A percentile compares a stretch with the other conserved stretches of the same genome.
These are phyloP conservation scores for Leptinotarsa defecta DNA, from an alignment of 1,140 invertebrate genomes.

Conservation along the genomic window DNA sequence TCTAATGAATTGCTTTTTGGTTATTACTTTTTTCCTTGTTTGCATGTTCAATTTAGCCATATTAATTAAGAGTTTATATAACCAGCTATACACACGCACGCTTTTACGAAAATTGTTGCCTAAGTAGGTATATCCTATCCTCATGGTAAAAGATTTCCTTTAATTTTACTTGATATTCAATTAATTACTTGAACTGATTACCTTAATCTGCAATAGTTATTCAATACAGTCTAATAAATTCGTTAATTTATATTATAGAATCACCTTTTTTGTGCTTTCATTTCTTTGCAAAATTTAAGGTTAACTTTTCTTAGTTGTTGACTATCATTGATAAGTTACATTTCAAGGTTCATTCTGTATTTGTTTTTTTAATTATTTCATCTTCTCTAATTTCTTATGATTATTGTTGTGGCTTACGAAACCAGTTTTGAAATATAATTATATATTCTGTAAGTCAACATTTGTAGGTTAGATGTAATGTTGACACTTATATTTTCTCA, in stretches of 20 bases:
- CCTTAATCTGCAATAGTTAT: too few relatives aligned
- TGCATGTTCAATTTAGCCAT: slow-evolving; percentile 13
- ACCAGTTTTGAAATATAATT: not conserved
- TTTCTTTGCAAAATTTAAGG: slow-evolving; percentile 22
- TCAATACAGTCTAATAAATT: too few relatives aligned
- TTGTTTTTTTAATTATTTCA: slow-evolving; percentile 34
- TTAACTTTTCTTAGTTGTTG: slow-evolving; percentile 6
- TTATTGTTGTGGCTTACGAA: slow-evolving; percentile 13
- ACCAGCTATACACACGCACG: slow-evolving; percentile 20
- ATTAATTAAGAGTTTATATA: slow-evolving; percentile 12
- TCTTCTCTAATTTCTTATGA: not conserved
- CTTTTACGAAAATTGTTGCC: slow-evolving; percentile 1
- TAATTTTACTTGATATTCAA: too few relatives aligned
- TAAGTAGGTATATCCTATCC: not conserved
- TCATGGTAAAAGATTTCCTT: not conserved
- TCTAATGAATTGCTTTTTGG: not conserved
- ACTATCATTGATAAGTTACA: not conserved
- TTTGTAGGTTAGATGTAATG: slow-evolving; percentile 38
- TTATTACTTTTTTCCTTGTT: not conserved
- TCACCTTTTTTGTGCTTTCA: not conserved
- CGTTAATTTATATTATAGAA: too few relatives aligned
- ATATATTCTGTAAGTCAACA: not conserved
- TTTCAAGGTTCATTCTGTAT: slow-evolving; percentile 29
- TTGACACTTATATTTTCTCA: slow-evolving; percentile 44
- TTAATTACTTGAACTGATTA: too few relatives aligned